A percentile compares a stretch with the other conserved stretches of the same genome.
phyloP scores from a whole-genome alignment of 2,113 vertebrate genomes.

The Pluvialis apricaria region DNA sequence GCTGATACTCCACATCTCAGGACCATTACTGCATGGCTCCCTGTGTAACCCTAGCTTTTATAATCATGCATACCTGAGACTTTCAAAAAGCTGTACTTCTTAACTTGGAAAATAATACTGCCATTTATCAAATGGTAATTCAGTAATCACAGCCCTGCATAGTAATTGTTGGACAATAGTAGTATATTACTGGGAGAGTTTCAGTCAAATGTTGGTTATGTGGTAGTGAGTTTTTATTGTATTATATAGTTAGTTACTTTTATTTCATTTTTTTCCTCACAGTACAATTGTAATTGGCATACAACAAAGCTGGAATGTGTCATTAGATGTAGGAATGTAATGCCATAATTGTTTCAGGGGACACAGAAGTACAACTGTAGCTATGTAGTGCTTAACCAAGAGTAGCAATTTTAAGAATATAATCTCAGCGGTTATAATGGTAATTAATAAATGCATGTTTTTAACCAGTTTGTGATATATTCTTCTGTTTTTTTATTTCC shows the following conservation, averaged over 20 bases:
- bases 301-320: not conserved
- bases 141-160: not conserved
- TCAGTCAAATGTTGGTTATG: not conserved
- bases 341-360: not conserved
- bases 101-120: not conserved
- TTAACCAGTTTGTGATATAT: not conserved
- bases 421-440: not conserved
- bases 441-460: not conserved
- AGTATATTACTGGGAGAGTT: not conserved
- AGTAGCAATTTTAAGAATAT: not conserved
- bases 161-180: not conserved
- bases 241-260: not conserved
- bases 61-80: not conserved
- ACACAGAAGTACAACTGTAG: not conserved
- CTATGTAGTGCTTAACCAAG: not conserved
- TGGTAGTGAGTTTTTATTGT: not conserved
- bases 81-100: not conserved
- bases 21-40: not conserved
- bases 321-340: not conserved
- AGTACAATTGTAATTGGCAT: not conserved
- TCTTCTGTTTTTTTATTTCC: conserved; percentile 6
- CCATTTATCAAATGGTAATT: not conserved
- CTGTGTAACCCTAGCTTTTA: not conserved
- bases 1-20: not conserved
- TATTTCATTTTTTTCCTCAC: not conserved